Evolutionary conservation across 2,797 vertebrate species (phyloP).

Genomic region (Sylvilagus floridanus): DNA sequence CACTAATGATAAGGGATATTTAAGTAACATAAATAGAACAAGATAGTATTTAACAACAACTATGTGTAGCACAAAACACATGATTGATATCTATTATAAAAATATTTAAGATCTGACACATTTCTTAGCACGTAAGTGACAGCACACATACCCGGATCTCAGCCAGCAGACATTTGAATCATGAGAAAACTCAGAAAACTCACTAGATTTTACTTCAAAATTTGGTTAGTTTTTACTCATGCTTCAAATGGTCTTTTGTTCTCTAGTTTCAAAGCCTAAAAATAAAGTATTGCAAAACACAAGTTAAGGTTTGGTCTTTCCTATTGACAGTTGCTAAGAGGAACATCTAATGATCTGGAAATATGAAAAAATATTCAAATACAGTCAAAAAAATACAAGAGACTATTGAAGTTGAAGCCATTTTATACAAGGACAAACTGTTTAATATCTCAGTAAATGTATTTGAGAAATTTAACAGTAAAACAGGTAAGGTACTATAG

Average conservation of each 20-base stretch:
- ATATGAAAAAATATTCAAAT: neutral
- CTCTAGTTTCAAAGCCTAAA: neutral
- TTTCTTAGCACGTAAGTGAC: neutral
- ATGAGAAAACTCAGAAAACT: neutral
- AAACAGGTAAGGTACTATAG: neutral
- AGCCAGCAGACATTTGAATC: neutral
- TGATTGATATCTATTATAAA: neutral
- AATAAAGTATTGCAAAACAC: neutral
- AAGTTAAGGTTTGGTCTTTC: neutral
- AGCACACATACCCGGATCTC: neutral
- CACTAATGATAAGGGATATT: neutral
- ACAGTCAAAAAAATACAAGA: neutral
- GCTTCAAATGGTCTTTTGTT: neutral
- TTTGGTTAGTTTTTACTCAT: neutral
- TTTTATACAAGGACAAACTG: neutral
- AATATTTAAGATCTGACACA: neutral
- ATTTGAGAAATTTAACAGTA: neutral
- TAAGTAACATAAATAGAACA: neutral
- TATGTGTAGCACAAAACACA: neutral
- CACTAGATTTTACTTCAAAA: neutral
- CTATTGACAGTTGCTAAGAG: neutral
- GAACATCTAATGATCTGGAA: neutral
- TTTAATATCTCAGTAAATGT: neutral
- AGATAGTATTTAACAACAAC: neutral
- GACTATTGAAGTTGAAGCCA: neutral